phyloP scores from a whole-genome alignment of 2,113 vertebrate species.

The Campylomormyrus tamandua region DNA sequence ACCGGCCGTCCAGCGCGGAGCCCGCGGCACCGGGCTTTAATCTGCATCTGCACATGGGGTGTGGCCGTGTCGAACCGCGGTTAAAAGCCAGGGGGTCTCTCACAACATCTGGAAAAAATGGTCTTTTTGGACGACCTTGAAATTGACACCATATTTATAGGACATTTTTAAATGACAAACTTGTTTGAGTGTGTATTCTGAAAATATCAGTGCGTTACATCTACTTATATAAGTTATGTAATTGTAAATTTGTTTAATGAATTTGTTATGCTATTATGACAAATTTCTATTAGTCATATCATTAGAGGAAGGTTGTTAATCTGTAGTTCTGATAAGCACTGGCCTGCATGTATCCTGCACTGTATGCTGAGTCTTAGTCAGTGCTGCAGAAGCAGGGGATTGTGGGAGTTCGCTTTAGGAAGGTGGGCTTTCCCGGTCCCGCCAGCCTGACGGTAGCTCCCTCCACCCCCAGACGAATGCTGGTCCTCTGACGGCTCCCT shows the following conservation, averaged over 20 bases:
- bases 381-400: neutral
- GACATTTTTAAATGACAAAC: neutral
- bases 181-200: neutral
- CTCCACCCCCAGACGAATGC: conserved; percentile 62
- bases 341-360: neutral
- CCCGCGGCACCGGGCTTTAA: neutral
- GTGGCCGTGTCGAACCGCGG: neutral
- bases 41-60: neutral
- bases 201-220: neutral
- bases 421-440: neutral
- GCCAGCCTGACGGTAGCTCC: neutral
- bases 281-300: neutral
- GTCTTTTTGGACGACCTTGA: neutral
- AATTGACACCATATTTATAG: neutral
- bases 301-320: neutral
- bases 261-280: neutral
- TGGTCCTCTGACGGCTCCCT: conserved; percentile 79
- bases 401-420: neutral
- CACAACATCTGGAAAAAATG: neutral
- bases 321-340: neutral
- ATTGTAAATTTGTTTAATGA: neutral
- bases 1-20: neutral
- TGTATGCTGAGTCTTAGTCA: neutral
- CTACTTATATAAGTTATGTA: neutral
- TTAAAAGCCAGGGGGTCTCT: neutral